Evolutionary conservation across 2,113 vertebrate genomes (phyloP).

Genomic region (Sarotherodon lohbergeri): DNA sequence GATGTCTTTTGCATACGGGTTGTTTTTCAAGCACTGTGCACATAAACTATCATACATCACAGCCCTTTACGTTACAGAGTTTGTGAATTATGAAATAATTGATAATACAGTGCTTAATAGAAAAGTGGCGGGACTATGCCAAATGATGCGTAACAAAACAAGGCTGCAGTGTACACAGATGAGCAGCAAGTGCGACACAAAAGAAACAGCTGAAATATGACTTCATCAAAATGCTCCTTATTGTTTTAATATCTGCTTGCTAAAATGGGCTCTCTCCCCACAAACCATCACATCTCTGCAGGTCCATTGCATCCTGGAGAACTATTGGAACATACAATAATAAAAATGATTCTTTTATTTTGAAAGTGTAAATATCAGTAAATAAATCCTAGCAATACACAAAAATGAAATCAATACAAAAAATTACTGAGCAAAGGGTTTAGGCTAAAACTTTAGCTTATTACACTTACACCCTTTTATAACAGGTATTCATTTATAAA

Average conservation of each 20-base stretch:
- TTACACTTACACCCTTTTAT: background rate
- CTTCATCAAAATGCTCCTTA: background rate
- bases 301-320: fast-evolving
- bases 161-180: background rate
- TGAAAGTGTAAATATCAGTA: background rate
- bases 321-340: background rate
- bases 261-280: background rate
- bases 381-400: background rate
- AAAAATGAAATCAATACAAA: background rate
- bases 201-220: background rate
- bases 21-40: background rate
- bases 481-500: background rate
- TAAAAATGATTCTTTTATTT: background rate
- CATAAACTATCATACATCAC: background rate
- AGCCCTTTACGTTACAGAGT: background rate
- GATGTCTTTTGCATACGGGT: background rate
- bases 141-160: background rate
- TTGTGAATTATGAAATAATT: background rate
- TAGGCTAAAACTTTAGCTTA: background rate
- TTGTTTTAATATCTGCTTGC: background rate
- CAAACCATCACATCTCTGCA: background rate
- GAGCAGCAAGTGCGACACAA: background rate
- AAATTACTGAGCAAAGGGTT: background rate
- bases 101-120: background rate
- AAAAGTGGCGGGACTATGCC: background rate